Evolutionary conservation across 2,888 invertebrate genomes (phyloP), one percentile per base, ranked within the genome.

Genomic region (Macaria liturata): DNA sequence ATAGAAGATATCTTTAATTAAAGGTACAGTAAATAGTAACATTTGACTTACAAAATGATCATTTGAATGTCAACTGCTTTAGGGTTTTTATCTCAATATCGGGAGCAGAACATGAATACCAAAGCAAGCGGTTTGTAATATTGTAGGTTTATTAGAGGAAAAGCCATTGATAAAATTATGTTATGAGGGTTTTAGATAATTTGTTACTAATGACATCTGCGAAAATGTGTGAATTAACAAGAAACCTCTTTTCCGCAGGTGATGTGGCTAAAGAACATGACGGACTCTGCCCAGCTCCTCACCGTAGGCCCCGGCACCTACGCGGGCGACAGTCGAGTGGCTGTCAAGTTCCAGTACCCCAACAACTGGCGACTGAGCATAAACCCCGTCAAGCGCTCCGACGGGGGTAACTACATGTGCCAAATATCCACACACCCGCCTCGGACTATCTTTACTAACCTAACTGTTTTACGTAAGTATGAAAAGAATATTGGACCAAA

Each of bases 381-480:
- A 76, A 94, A 95, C 77, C 94, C 95, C 54, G 95, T 95, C 42
- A 94, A 94, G 73, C 92, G 93, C 62, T 93, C 94, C 37, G 96
- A 96, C 76, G 94, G 94, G 46, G 96, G 96, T 31, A 88, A 94
- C 57, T 96, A 96, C 78, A 95, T 96, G 93, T 96, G 96, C 86
- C 96, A 96, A 93, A 95, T 96, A 78, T 96, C 96, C 57, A 96
- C 96, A 46, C 95, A 96, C 86, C 96, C 96, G 31, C 95, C 96
- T 32, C 93, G 95, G 70, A 95, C 95, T 68, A 94, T 96, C 76
- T 93, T 95, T 74, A 94, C 95, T 61, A 95, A 96, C 78, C 92
- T 96, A 68, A 95, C 95, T 67, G 94, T 96, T 70, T 89, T 95
- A 78, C 95, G 96, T 96, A 93, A 93, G 92, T 88, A 66, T 58